These are phyloP conservation scores for Semnopithecus entellus DNA, from an alignment of 2,113 vertebrate genomes.

Conservation along the genomic window DNA sequence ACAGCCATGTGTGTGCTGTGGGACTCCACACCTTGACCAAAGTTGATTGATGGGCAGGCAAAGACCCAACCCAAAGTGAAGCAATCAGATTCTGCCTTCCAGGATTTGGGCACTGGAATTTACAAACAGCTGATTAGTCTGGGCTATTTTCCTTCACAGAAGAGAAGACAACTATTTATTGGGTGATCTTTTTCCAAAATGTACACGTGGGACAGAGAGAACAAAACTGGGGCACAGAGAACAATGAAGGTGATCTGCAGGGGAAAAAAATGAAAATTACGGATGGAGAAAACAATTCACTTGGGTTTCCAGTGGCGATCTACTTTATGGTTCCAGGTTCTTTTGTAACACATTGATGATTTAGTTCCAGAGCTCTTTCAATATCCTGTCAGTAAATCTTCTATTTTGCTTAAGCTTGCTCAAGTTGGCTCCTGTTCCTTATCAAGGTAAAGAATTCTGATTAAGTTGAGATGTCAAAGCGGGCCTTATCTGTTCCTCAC, in stretches of 20 bases:
- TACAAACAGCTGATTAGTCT: not conserved
- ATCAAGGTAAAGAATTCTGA: not conserved
- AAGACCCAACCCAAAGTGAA: not conserved
- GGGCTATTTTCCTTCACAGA: not conserved
- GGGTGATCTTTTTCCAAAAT: not conserved
- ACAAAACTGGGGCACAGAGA: not conserved
- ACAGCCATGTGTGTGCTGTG: not conserved
- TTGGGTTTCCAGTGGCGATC: not conserved
- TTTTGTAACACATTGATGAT: not conserved
- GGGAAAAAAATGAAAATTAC: not conserved
- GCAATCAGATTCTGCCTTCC: not conserved
- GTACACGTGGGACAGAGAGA: not conserved
- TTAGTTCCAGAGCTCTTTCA: not conserved
- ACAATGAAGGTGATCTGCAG: not conserved
- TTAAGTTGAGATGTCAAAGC: not conserved
- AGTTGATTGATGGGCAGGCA: not conserved
- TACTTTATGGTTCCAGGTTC: not conserved
- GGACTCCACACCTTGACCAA: not conserved
- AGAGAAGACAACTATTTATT: not conserved
- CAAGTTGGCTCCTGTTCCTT: not conserved
- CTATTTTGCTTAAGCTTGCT: not conserved
- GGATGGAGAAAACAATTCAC: not conserved
- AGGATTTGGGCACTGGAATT: not conserved
- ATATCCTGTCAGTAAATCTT: not conserved
- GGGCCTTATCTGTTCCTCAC: not conserved